Evolutionary conservation across 2,888 invertebrate species (phyloP).

Genomic region (Serripes groenlandicus): DNA sequence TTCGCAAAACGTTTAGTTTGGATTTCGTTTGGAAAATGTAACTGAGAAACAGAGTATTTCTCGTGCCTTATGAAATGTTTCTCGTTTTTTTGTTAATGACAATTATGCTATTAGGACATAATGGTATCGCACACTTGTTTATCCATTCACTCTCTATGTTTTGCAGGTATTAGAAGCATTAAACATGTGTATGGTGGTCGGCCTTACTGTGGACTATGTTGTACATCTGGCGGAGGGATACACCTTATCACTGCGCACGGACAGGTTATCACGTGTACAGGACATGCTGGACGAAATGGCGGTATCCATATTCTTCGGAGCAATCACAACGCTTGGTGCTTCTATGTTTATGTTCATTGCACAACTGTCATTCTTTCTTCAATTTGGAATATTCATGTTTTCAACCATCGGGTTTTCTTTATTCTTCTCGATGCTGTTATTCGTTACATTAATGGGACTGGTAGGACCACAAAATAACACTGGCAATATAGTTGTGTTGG

Average conservation of each 20-base stretch:
- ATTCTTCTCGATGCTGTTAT: constrained; percentile 76
- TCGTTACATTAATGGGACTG: constrained; percentile 74
- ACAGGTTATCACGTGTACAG: constrained; percentile 71
- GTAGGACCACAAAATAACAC: constrained; percentile 74
- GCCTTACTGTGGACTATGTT: constrained; percentile 77
- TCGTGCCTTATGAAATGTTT: no score
- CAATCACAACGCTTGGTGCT: constrained; percentile 80
- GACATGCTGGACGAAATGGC: constrained; percentile 76
- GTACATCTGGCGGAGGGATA: constrained; percentile 79
- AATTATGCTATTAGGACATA: no score
- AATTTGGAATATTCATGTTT: constrained; percentile 83
- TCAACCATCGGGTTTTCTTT: constrained; percentile 81
- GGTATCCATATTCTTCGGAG: constrained; percentile 80
- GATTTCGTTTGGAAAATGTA: no score
- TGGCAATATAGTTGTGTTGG: constrained; percentile 41
- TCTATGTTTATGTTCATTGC: constrained; percentile 80
- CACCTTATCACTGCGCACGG: constrained; percentile 64
- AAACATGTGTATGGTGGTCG: constrained; percentile 78
- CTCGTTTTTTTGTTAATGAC: no score
- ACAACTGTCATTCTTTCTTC: constrained; percentile 79
- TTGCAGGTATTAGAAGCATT: constrained; percentile 74
- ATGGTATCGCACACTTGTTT: no score
- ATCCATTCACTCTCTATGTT: no score
- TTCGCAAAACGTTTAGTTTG: no score
- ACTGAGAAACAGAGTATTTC: no score